Evolutionary conservation across 2,888 invertebrate species (phyloP).

Genomic region (Napeogenes sylphis): DNA sequence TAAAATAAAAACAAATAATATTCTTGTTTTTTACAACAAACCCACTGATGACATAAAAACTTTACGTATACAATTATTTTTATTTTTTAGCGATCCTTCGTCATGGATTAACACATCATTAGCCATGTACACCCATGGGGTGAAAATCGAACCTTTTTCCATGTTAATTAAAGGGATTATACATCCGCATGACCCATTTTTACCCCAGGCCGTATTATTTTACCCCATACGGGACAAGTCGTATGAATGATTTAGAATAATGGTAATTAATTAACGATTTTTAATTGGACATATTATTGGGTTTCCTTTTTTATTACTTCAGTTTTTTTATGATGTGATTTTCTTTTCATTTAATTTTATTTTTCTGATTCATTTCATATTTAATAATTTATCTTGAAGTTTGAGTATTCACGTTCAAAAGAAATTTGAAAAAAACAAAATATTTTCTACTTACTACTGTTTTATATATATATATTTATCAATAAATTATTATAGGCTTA

Average conservation of each 20-base stretch:
- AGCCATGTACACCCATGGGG: constrained; percentile 49
- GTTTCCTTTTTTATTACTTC: constrained; percentile 15
- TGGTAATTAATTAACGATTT: constrained; percentile 65
- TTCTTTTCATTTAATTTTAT: neutral
- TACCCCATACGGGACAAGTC: constrained; percentile 41
- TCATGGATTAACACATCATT: constrained; percentile 68
- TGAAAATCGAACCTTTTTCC: constrained; percentile 67
- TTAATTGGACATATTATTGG: constrained; percentile 52
- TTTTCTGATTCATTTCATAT: no score
- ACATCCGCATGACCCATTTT: constrained; percentile 70
- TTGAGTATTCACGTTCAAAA: no score
- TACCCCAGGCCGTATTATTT: constrained; percentile 55
- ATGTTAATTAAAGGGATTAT: constrained; percentile 75
- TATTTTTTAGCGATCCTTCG: neutral
- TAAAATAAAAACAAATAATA: no score
- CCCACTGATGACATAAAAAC: neutral
- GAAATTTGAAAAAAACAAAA: neutral
- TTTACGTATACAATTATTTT: neutral
- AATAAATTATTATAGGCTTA: constrained; percentile 3
- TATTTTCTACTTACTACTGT: neutral
- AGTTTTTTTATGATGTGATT: constrained; percentile 11
- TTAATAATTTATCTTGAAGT: no score
- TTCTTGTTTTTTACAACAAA: no score
- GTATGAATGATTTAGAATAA: constrained; percentile 64
- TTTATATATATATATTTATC: neutral